Evolutionary conservation across 2,888 invertebrate genomes (phyloP), one percentile per base, ranked within the genome.

Genomic region (Physocephala rufipes): DNA sequence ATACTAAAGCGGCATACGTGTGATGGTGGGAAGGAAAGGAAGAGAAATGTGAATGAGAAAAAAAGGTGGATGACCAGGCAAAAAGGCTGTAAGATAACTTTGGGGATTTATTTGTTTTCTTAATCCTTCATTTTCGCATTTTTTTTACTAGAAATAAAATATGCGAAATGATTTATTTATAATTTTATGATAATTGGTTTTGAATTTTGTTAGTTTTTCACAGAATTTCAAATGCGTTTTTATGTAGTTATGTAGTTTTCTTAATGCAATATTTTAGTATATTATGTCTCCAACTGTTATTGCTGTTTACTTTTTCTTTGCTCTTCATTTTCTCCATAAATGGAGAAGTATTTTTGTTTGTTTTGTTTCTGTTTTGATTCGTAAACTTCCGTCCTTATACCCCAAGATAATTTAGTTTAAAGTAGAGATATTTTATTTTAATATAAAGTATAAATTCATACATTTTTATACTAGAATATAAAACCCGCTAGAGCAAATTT

Each of bases 261-360:
- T 51, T 30, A n/a, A n/a, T 0, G 12, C n/a, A 36, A 16, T 61
- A 2, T 15, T 1, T 28, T 28, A 2, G 1, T 36, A n/a, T n/a
- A 36, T 61, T 61, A 28, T n/a, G n/a, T n/a, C n/a, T n/a, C n/a
- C n/a, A n/a, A n/a, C n/a, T 26, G 24, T 28, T 26, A 26, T 59
- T n/a, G 13, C 28, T 24, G 16, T 59, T 59, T 59, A 21, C 1
- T 59, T 28, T 59, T 7, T 15, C 4, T 24, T 13, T 59, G 15
- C 19, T 28, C 7, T 21, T 59, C 0, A 3, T 59, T 1, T 28
- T 59, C 4, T n/a, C n/a, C 4, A n/a, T 63, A 24, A 15, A n/a
- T 28, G 7, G 43, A 12, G 21, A 24, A 19, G 13, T 24, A 21
- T 3, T 63, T 58, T 26, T 28, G 16, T 16, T 15, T 16, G 28